These are phyloP conservation scores for Clanis bilineata DNA, from an alignment of 2,888 invertebrate genomes.

Conservation along the genomic window DNA sequence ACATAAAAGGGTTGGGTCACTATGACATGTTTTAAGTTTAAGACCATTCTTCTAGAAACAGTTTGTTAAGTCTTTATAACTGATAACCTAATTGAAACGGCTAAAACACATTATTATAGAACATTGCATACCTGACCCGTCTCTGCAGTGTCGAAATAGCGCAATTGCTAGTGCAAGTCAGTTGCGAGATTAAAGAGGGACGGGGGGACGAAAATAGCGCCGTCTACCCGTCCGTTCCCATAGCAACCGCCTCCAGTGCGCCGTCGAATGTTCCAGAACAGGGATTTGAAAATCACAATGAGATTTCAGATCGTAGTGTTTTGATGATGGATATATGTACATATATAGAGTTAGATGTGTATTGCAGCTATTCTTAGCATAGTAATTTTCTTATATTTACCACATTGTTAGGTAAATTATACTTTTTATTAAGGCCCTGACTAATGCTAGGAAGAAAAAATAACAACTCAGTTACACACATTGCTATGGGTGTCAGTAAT, in stretches of 20 bases:
- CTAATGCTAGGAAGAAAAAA: too few species aligned
- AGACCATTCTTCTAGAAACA: too few species aligned
- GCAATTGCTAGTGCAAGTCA: conserved; percentile 27
- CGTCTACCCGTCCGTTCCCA: conserved; percentile 48
- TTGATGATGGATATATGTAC: neutral
- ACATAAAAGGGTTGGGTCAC: too few species aligned
- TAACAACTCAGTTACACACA: too few species aligned
- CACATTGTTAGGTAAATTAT: too few species aligned
- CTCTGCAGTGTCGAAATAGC: conserved; percentile 34
- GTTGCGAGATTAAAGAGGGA: conserved; percentile 23
- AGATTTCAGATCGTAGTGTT: conserved; percentile 3
- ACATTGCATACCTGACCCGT: conserved; percentile 12
- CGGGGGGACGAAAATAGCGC: conserved; percentile 46
- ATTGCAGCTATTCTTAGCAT: neutral
- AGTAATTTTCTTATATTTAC: neutral
- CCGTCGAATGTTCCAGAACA: conserved; percentile 4
- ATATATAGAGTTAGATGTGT: neutral
- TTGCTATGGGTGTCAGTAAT: too few species aligned
- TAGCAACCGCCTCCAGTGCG: conserved; percentile 55
- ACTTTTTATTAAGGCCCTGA: too few species aligned
- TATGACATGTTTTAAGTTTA: too few species aligned
- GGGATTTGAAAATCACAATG: conserved; percentile 11
- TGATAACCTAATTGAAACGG: neutral
- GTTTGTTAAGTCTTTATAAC: neutral
- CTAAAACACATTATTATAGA: neutral